Conservation (phyloP, 2,113 vertebrate genomes). For the Halichoeres trimaculatus region DNA sequence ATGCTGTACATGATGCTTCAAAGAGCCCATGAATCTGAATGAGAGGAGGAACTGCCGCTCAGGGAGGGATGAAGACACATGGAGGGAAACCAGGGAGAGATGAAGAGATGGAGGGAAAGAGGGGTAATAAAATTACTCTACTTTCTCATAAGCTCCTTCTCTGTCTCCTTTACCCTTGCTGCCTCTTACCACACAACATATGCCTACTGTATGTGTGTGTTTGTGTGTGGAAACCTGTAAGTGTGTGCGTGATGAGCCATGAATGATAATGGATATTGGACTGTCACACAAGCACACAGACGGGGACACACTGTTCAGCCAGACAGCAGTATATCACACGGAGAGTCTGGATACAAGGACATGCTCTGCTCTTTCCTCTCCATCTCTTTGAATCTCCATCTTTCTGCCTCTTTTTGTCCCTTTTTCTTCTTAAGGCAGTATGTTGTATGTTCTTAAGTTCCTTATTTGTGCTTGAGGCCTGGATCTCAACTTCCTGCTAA, state of each 20-base stretch:
- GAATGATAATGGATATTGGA: slow-evolving; percentile 56
- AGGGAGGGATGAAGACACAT: slow-evolving; percentile 9
- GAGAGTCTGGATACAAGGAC: slow-evolving; percentile 35
- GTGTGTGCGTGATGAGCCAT: slow-evolving; percentile 50
- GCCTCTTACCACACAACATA: slow-evolving; percentile 31
- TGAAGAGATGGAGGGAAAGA: background rate
- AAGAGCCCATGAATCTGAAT: background rate
- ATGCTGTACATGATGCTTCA: slow-evolving; percentile 10
- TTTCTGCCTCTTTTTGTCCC: background rate
- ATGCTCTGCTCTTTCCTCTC: background rate
- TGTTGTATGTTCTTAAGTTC: background rate
- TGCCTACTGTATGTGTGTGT: background rate
- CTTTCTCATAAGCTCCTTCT: slow-evolving; percentile 41
- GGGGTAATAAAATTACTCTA: slow-evolving; percentile 37
- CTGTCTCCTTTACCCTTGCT: slow-evolving; percentile 59
- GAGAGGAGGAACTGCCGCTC: background rate
- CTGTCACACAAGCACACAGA: slow-evolving; percentile 51
- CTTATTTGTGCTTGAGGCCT: background rate
- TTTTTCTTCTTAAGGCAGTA: background rate
- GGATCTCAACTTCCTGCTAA: slow-evolving; percentile 47
- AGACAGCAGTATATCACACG: slow-evolving; percentile 56
- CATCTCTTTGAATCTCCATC: background rate
- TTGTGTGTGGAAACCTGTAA: background rate
- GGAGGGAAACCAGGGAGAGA: background rate
- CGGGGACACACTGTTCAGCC: slow-evolving; percentile 3